A percentile compares a stretch with the other conserved stretches of the same genome.
Evolutionary conservation across 2,113 vertebrate species (phyloP).

Genomic region (Gavialis gangeticus): DNA sequence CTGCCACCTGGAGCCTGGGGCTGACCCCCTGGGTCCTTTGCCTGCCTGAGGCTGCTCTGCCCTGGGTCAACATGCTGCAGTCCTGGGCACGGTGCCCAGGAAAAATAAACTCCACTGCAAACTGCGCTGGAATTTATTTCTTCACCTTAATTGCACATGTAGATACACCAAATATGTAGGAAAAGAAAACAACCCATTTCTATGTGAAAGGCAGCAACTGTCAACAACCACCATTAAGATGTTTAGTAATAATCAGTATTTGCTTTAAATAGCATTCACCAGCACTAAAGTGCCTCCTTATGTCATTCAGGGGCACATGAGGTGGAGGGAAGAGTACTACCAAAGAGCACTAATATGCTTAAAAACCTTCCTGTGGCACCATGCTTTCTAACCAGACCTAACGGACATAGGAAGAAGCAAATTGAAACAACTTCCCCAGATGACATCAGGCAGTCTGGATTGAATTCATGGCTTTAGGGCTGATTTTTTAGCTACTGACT

Average conservation of each 20-base stretch:
- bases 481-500: background rate
- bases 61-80: too few relatives aligned
- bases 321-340: background rate
- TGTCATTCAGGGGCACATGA: background rate
- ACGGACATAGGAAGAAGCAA: background rate
- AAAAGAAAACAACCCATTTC: background rate
- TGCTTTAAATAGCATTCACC: background rate
- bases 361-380: background rate
- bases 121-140: too few relatives aligned
- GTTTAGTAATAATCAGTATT: background rate
- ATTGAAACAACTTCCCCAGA: background rate
- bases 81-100: background rate
- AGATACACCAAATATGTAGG: background rate
- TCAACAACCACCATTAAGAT: background rate
- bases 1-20: too few relatives aligned
- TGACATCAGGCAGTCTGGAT: background rate
- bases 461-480: background rate
- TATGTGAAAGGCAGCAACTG: background rate
- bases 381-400: background rate
- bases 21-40: too few relatives aligned
- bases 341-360: background rate
- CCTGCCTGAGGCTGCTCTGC: too few relatives aligned
- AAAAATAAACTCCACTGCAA: background rate
- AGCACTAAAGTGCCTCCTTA: background rate
- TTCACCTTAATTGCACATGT: too few relatives aligned